A percentile compares a stretch with the other conserved stretches of the same genome.
Conservation (phyloP, 2,113 vertebrate genomes). For the Pluvialis apricaria region DNA sequence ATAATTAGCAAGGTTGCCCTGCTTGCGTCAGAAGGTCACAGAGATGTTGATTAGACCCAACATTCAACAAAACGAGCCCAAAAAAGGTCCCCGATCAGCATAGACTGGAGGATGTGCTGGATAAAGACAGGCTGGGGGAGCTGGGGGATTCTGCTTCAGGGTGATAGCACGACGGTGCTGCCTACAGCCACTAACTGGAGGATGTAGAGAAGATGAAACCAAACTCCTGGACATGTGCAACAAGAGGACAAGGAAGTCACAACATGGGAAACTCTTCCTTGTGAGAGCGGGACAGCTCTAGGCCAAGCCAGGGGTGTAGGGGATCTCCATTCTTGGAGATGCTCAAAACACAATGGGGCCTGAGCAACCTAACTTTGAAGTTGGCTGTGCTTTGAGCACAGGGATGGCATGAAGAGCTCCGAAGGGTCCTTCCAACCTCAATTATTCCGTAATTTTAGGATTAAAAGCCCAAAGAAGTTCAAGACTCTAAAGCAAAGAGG, state of each 20-base stretch:
- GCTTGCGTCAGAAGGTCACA: neutral
- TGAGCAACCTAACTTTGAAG: neutral
- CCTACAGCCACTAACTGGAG: neutral
- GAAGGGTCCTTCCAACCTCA: neutral
- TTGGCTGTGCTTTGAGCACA: neutral
- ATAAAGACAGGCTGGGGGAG: neutral
- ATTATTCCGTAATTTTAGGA: neutral
- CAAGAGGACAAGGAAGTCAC: neutral
- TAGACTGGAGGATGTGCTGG: neutral
- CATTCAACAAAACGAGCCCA: fast-evolving
- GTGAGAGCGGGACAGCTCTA: no score
- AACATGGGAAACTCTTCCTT: neutral
- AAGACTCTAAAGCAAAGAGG: neutral
- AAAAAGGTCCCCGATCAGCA: fast-evolving
- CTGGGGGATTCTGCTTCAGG: neutral
- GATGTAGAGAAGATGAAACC: neutral
- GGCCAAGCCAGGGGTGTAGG: neutral
- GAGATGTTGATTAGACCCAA: neutral
- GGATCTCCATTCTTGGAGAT: neutral
- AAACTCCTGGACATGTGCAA: fast-evolving
- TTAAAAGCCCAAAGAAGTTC: neutral
- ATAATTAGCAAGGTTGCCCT: neutral
- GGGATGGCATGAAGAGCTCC: neutral
- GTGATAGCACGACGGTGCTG: neutral
- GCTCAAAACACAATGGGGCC: neutral